Evolutionary conservation across 2,888 invertebrate genomes (phyloP).

Genomic region (Cheilosia vulpina): DNA sequence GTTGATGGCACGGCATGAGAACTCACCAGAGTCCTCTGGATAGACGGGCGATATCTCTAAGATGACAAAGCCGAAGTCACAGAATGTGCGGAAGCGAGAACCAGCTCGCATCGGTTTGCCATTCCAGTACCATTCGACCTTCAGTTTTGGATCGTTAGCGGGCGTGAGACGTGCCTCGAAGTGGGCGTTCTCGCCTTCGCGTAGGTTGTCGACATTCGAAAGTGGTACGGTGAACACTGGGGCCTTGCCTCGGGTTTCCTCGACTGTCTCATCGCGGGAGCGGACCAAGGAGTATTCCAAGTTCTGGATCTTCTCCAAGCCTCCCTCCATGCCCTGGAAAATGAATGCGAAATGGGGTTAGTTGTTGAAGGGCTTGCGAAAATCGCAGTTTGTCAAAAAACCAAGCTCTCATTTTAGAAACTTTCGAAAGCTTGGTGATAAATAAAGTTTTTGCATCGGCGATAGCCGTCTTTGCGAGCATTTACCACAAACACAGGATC

Average conservation of each 20-base stretch:
- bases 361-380: no score
- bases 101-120: slow-evolving; percentile 94
- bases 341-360: neutral
- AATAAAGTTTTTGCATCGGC: no score
- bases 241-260: slow-evolving; percentile 92
- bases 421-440: no score
- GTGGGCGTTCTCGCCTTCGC: slow-evolving; percentile 96
- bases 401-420: no score
- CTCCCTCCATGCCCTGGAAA: slow-evolving; percentile 94
- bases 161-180: slow-evolving; percentile 95
- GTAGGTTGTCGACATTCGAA: slow-evolving; percentile 92
- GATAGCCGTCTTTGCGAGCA: no score
- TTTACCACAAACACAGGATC: no score
- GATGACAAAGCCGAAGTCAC: slow-evolving; percentile 98
- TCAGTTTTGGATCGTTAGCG: slow-evolving; percentile 94
- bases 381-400: no score
- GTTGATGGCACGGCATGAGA: slow-evolving; percentile 93
- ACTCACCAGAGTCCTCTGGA: slow-evolving; percentile 97
- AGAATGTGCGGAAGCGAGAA: slow-evolving; percentile 97
- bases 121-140: slow-evolving; percentile 98
- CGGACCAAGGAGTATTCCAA: slow-evolving; percentile 95
- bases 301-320: slow-evolving; percentile 95
- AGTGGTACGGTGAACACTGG: slow-evolving; percentile 95
- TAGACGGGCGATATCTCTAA: slow-evolving; percentile 98
- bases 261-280: slow-evolving; percentile 88